Percentiles rank a stretch among this genome's conserved stretches.
Evolutionary conservation across 2,113 vertebrate genomes (phyloP).

Genomic region (Echinops telfairi): DNA sequence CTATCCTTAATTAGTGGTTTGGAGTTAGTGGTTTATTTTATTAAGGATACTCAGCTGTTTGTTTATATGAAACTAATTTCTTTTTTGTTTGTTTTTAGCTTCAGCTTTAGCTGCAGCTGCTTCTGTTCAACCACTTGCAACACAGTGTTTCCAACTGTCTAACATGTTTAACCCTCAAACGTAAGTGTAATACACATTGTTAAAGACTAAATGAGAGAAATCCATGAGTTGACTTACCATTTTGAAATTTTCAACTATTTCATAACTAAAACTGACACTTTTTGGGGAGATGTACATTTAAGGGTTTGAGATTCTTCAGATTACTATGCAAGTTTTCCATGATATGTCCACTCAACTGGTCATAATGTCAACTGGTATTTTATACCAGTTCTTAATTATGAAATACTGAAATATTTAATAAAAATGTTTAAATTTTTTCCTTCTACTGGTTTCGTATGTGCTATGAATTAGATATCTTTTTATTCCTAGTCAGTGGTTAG

Average conservation of each 20-base stretch:
- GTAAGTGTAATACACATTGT: conserved; percentile 89
- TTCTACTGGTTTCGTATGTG: background rate
- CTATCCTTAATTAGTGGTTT: background rate
- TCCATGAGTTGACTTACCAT: background rate
- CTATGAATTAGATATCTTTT: background rate
- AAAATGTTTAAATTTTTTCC: background rate
- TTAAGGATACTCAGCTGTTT: conserved; percentile 22
- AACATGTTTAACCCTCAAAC: conserved; percentile 98
- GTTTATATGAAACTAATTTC: conserved; percentile 71
- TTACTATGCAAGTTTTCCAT: background rate
- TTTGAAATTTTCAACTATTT: background rate
- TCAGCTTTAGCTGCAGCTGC: conserved; percentile 90
- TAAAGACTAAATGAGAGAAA: background rate
- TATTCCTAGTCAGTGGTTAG: background rate
- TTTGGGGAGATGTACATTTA: background rate
- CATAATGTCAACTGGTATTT: background rate
- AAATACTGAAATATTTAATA: background rate
- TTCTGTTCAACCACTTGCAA: conserved; percentile 94
- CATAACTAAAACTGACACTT: background rate
- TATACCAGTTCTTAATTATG: background rate
- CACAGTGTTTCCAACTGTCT: conserved; percentile 98
- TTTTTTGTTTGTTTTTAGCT: conserved; percentile 64
- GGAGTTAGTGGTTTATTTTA: background rate
- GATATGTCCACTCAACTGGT: background rate
- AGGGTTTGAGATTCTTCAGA: background rate